Conservation (phyloP, 1,140 invertebrate species). For the Cotesia glomerata region DNA sequence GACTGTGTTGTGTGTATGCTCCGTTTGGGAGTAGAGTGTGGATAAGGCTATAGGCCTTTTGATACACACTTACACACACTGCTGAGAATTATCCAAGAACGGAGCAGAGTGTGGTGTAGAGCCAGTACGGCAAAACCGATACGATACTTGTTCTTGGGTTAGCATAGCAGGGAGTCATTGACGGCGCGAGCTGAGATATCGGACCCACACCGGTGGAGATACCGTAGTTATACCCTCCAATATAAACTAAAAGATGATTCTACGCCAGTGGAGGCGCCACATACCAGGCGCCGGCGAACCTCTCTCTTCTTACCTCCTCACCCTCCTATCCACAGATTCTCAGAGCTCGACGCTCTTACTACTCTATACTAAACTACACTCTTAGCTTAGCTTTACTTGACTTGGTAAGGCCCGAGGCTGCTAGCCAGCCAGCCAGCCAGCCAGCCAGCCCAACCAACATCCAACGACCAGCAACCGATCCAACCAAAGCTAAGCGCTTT, state of each 20-base stretch:
- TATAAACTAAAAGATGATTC: conserved; percentile 55
- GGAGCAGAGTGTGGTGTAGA: too few species aligned
- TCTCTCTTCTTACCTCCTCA: conserved; percentile 27
- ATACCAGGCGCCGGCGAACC: conserved; percentile 59
- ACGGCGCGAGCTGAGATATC: conserved; percentile 7
- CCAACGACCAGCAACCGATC: neutral
- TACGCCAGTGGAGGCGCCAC: conserved; percentile 60
- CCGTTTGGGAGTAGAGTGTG: neutral
- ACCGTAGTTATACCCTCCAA: conserved; percentile 31
- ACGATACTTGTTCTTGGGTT: too few species aligned
- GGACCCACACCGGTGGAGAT: conserved; percentile 5
- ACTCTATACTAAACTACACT: too few species aligned
- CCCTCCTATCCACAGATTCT: neutral
- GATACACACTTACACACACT: too few species aligned
- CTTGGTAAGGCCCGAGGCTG: conserved; percentile 16
- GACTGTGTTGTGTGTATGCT: neutral
- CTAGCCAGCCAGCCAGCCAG: neutral
- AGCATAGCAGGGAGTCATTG: conserved; percentile 12
- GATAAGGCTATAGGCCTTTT: neutral
- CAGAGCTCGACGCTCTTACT: too few species aligned
- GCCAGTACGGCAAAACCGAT: neutral
- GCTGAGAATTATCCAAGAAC: too few species aligned
- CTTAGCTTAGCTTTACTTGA: neutral
- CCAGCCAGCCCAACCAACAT: too few species aligned
- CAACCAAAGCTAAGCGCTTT: conserved; percentile 4